These are phyloP conservation scores for Lepidotrigona ventralis DNA, from an alignment of 1,140 invertebrate species.

Conservation along the genomic window DNA sequence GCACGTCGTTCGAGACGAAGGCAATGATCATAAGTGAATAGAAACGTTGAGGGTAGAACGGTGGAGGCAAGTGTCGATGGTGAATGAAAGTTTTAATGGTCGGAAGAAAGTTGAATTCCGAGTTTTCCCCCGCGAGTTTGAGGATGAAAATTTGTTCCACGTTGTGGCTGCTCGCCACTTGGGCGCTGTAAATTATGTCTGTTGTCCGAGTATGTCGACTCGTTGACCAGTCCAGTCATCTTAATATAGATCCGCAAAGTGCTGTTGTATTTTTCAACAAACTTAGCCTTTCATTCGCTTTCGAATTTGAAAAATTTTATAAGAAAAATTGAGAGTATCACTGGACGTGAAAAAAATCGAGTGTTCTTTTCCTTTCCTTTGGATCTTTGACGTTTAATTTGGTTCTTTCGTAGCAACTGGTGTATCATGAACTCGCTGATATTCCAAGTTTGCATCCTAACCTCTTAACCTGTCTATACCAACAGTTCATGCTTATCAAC, in stretches of 20 bases:
- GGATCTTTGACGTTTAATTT: background rate
- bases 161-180: background rate
- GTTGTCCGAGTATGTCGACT: background rate
- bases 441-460: background rate
- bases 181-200: background rate
- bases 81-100: constrained; percentile 5
- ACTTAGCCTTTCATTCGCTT: too few relatives aligned
- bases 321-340: background rate
- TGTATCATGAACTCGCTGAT: background rate
- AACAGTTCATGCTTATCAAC: too few relatives aligned
- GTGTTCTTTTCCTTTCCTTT: background rate
- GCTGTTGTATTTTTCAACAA: background rate
- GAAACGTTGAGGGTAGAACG: too few relatives aligned
- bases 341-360: background rate
- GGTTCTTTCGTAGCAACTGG: background rate
- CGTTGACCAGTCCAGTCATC: background rate
- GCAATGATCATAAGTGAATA: too few relatives aligned
- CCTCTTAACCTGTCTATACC: too few relatives aligned
- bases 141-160: background rate
- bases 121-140: background rate
- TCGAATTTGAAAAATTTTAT: background rate
- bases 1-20: too few relatives aligned
- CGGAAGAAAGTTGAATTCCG: background rate
- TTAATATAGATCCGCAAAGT: too few relatives aligned
- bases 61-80: background rate